phyloP scores from a whole-genome alignment of 2,113 vertebrate genomes.

The Tychaedon coryphoeus region DNA sequence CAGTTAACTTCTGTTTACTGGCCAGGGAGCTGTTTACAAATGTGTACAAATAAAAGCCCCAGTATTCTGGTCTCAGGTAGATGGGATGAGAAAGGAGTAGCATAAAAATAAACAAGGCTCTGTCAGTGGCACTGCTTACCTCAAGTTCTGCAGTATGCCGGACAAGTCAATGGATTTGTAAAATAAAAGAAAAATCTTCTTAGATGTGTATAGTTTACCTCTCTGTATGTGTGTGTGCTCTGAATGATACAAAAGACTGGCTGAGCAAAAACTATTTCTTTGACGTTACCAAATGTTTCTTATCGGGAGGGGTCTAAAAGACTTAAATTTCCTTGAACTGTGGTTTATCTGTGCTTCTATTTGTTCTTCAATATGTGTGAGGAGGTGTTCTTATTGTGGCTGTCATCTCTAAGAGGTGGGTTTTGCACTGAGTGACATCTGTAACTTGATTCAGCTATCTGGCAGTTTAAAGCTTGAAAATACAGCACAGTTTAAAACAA shows the following conservation, averaged over 20 bases:
- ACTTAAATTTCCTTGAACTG: background rate
- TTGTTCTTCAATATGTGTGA: background rate
- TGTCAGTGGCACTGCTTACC: fast-evolving
- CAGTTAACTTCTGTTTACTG: background rate
- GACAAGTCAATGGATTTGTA: background rate
- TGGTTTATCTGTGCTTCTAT: background rate
- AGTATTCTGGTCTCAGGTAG: background rate
- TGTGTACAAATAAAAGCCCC: background rate
- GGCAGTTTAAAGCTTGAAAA: background rate
- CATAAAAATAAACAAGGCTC: background rate
- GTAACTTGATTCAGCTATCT: background rate
- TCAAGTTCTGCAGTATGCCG: fast-evolving
- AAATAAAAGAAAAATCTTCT: background rate
- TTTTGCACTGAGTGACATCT: background rate
- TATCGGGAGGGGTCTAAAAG: background rate
- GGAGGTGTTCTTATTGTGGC: background rate
- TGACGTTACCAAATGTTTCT: background rate
- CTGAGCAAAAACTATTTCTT: background rate
- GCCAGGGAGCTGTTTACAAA: background rate
- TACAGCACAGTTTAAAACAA: background rate
- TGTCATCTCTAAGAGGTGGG: background rate
- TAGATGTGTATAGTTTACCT: background rate
- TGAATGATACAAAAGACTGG: background rate
- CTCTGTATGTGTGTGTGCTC: background rate
- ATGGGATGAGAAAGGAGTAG: background rate